Base-by-base conservation (phyloP, 2,113 vertebrate genomes). In the Cavia aperea region DNA sequence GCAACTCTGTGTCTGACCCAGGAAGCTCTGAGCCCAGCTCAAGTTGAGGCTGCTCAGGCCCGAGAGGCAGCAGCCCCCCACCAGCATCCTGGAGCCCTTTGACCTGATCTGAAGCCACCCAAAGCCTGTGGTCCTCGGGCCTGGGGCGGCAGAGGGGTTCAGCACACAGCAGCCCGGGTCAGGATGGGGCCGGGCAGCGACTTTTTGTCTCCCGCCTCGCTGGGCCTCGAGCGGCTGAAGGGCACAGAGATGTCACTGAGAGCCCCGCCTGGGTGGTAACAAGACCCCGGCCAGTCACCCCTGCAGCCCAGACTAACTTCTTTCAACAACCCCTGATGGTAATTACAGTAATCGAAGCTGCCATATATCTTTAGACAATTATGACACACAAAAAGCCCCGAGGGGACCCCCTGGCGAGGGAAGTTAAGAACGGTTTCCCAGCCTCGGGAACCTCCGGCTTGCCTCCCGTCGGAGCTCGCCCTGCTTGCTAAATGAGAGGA, bases 311-410 rank as follows among this genome's bases (percentile, higher is more conserved):
- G 97, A 96, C 97, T 97, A 98, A 98, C 97, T 98, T 98, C 97
- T 98, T 98, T 98, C 98, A 98, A 97, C 97, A 98, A 97, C 96
- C 97, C 97, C 97, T 98, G 98, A 99, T 98, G 98, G 98, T 99
- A 98, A 99, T 99, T 99, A 99, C 98, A 98, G 98, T 99, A 99
- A 99, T 99, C 97, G 98, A 99, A 98, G 98, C 98, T 99, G 98
- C 98, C 98, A 98, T 98, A 98, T 98, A 98, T 98, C 98, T 98
- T 98, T 98, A 98, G 98, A 98, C 98, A 98, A 98, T 98, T 98
- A 98, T 97, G 96, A 98, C 96, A 97, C 96, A 98, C 98, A 98
- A 98, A 98, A 97, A 98, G 95, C 96, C 97, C 97, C 96, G 97
- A 33, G 97, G 97, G 98, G 98, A 98, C 98, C 98, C 98, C 98